Evolutionary conservation across 1,140 invertebrate genomes (phyloP), one percentile per base, ranked within the genome.

Genomic region (Cryptotermes secundus): DNA sequence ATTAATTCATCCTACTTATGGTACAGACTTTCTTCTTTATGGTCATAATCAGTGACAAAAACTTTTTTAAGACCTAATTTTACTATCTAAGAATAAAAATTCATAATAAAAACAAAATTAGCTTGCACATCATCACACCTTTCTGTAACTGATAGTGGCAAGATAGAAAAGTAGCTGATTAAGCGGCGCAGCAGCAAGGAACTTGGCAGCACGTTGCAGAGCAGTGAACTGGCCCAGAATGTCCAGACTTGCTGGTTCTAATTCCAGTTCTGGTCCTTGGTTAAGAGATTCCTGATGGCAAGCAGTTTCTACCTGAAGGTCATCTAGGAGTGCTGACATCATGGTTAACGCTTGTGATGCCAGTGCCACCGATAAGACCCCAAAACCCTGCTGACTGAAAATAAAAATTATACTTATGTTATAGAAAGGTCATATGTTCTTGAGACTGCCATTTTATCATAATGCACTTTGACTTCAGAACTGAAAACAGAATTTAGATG

Each of bases 101-200:
- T 3, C 14, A 3, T n/a, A n/a, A 34, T 79, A 10, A 26, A 84
- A 45, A 65, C 4, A 84, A 72, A 81, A 38, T 16, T 24, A n/a
- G 31, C 35, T 87, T 49, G 1, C 45, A 49, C 0, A 49, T 19
- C 19, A 19, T 49, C 26, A 31, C 7, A 93, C 93, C 92, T 97
- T 98, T 88, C 96, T 93, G 89, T 98, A 98, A 86, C 96, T 95
- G 35, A 97, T 95, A 6, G 96, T 96, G 14, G 96, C 96, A 65
- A 98, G 88, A 86, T 96, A 96, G 86, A 97, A 96, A 12, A 98
- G 90, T 2, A 98, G 90, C 89, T 97, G 95, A 88, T 94, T 95
- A 6, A 96, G 86, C 9, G 92, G 91, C 22, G 93, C 89, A 84
- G 85, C 90, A 85, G 83, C 88, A 83, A 90, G 90, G 84, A 91